phyloP scores from a whole-genome alignment of 1,140 invertebrate species.

The Drosophila paulistorum region DNA sequence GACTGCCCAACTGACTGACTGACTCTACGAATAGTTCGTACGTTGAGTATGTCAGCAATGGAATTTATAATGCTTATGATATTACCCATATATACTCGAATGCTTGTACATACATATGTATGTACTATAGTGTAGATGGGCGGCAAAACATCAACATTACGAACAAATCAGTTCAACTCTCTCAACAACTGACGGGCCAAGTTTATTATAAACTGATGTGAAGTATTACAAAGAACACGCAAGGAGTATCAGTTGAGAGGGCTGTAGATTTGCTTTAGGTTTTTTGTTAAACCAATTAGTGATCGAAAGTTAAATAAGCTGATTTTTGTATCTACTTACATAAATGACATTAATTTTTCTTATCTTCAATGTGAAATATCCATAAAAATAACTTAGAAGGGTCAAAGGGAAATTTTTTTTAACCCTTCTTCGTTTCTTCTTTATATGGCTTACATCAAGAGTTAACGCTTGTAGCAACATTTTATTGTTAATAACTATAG shows the following conservation, averaged over 20 bases:
- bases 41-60: constrained; percentile 66
- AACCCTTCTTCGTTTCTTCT: too few species aligned
- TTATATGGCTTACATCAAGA: too few species aligned
- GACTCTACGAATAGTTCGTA: constrained; percentile 12
- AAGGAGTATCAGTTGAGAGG: constrained; percentile 1
- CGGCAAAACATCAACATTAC: constrained; percentile 13
- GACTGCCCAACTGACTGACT: constrained; percentile 3
- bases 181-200: constrained; percentile 12
- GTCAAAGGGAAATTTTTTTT: too few species aligned
- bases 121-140: background rate
- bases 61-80: constrained; percentile 80
- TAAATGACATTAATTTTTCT: too few species aligned
- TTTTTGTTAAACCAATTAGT: too few species aligned
- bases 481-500: too few species aligned
- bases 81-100: constrained; percentile 35
- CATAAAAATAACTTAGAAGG: too few species aligned
- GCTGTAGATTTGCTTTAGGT: background rate
- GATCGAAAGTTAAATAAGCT: too few species aligned
- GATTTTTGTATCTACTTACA: too few species aligned
- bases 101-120: background rate
- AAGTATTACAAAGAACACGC: background rate
- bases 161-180: constrained; percentile 24
- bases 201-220: constrained; percentile 5
- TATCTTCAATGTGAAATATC: too few species aligned
- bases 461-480: too few species aligned